A percentile compares a stretch with the other conserved stretches of the same genome.
Evolutionary conservation across 2,888 invertebrate genomes (phyloP).

Genomic region (Amphipoea lucens): DNA sequence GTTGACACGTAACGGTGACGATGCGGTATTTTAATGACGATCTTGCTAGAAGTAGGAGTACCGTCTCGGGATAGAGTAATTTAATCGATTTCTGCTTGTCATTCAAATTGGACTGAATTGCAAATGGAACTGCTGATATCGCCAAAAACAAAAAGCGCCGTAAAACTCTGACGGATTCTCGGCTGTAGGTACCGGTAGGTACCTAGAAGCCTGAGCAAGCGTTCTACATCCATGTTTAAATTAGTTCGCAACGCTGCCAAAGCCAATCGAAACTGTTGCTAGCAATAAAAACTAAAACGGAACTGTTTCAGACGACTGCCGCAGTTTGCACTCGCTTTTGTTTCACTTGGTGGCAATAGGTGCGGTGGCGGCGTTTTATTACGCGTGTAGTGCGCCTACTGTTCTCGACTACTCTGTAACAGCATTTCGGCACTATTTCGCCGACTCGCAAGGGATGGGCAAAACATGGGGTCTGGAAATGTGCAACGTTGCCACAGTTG

Average conservation of each 20-base stretch:
- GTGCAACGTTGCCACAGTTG: constrained; percentile 51
- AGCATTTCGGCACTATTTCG: constrained; percentile 16
- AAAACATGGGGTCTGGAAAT: constrained; percentile 39
- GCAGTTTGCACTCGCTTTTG: constrained; percentile 44
- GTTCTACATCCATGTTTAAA: constrained; percentile 21
- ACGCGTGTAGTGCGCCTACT: constrained; percentile 25
- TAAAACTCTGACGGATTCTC: background rate
- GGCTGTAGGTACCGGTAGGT: too few relatives aligned
- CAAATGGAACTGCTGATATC: background rate
- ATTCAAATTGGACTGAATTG: background rate
- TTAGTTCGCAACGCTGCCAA: constrained; percentile 32
- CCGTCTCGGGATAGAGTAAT: background rate
- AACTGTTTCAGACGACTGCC: constrained; percentile 12
- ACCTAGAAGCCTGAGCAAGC: background rate
- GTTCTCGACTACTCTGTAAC: constrained; percentile 17
- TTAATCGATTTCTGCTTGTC: background rate
- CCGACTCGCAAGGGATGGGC: constrained; percentile 43
- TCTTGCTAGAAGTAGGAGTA: background rate
- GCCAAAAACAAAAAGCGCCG: background rate
- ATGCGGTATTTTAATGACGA: background rate
- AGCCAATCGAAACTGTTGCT: constrained; percentile 30
- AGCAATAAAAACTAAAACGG: constrained; percentile 30
- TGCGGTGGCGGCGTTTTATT: constrained; percentile 12
- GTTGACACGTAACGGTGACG: background rate
- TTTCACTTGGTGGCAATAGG: constrained; percentile 24